Percentiles rank a stretch among this genome's conserved stretches.
Conservation (phyloP, 2,113 vertebrate species). For the Tursiops truncatus region DNA sequence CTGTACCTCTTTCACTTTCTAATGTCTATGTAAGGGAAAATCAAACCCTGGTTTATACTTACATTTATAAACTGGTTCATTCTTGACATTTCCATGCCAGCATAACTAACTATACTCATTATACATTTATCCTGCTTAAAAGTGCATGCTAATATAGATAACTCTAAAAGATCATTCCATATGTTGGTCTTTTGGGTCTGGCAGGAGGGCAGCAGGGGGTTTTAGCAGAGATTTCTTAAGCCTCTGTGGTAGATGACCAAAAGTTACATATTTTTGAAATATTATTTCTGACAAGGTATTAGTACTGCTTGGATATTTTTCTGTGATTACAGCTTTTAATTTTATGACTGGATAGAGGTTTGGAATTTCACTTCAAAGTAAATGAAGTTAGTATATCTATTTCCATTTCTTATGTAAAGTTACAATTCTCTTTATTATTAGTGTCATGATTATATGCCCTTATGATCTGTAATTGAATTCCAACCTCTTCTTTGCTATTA, state of each 20-base stretch:
- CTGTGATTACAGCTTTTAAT: background rate
- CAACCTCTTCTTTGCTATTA: background rate
- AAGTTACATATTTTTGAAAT: background rate
- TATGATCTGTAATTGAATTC: background rate
- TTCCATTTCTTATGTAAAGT: constrained; percentile 7
- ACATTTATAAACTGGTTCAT: background rate
- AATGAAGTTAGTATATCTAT: background rate
- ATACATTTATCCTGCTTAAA: background rate
- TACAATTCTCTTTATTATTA: constrained; percentile 45
- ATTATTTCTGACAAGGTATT: background rate
- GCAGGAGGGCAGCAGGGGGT: background rate
- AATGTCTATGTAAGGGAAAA: background rate
- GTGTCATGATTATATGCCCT: background rate
- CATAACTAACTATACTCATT: background rate
- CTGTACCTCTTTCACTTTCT: background rate
- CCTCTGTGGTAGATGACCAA: background rate
- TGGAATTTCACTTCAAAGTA: background rate
- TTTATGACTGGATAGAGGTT: background rate
- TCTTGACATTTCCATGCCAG: background rate
- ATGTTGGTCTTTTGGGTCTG: background rate
- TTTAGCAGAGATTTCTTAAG: background rate
- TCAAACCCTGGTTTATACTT: background rate
- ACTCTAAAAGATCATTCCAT: background rate
- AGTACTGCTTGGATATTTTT: background rate
- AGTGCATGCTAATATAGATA: background rate